Percentiles rank a stretch among this genome's conserved stretches.
Conservation (phyloP, 2,888 invertebrate genomes). For the Plemyria rubiginata region DNA sequence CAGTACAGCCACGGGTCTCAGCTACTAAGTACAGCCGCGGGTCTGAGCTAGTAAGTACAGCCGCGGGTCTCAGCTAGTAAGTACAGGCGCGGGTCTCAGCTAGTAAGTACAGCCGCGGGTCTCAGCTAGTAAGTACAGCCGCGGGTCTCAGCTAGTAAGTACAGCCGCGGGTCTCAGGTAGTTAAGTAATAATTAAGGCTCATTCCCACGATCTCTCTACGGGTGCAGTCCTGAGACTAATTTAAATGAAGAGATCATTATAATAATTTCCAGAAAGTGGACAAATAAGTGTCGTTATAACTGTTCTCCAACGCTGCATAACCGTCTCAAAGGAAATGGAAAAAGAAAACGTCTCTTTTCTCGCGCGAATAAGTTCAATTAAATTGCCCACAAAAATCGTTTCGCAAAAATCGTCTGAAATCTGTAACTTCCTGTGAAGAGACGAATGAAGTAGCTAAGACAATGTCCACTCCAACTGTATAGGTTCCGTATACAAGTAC, state of each 20-base stretch:
- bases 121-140: too few relatives aligned
- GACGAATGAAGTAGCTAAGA: slow-evolving; percentile 33
- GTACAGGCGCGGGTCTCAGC: too few relatives aligned
- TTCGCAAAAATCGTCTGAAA: slow-evolving; percentile 46
- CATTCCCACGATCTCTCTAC: not conserved
- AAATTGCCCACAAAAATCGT: slow-evolving; percentile 42
- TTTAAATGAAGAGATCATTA: not conserved
- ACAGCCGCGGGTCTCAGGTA: too few relatives aligned
- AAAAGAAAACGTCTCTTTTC: slow-evolving; percentile 31
- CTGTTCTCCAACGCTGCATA: too few relatives aligned
- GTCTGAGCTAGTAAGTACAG: too few relatives aligned
- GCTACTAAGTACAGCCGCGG: too few relatives aligned
- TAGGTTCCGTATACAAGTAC: not conserved
- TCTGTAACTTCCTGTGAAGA: slow-evolving; percentile 46
- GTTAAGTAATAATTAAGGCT: too few relatives aligned
- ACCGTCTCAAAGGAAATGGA: slow-evolving; percentile 23
- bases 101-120: too few relatives aligned
- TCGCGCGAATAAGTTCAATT: slow-evolving; percentile 45
- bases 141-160: too few relatives aligned
- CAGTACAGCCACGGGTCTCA: too few relatives aligned
- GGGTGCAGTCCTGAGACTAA: not conserved
- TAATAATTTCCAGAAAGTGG: not conserved
- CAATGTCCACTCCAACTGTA: not conserved
- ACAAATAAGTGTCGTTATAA: slow-evolving; percentile 4
- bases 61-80: too few relatives aligned